These are phyloP conservation scores for Pseudocheirus occidentalis DNA, from an alignment of 2,797 vertebrate species.

Conservation along the genomic window DNA sequence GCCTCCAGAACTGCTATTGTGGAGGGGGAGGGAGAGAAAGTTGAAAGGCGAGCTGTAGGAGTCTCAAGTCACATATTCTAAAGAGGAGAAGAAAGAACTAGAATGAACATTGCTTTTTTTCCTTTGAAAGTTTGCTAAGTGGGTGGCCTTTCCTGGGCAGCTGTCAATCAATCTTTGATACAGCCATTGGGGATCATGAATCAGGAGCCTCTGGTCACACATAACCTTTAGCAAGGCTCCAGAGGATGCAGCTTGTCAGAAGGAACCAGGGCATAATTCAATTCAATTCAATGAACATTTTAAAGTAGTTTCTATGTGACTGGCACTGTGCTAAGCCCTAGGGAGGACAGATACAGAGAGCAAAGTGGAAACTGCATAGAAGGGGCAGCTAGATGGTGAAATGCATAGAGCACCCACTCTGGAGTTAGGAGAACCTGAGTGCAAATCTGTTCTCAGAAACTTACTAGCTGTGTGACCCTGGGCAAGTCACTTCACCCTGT, in stretches of 20 bases:
- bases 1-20: background rate
- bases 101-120: background rate
- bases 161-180: background rate
- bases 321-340: background rate
- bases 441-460: background rate
- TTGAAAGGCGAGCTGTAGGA: background rate
- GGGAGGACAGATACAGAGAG: background rate
- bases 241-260: background rate
- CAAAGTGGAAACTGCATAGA: background rate
- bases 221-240: no score
- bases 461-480: background rate
- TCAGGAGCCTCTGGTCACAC: background rate
- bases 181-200: background rate
- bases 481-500: background rate
- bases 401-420: background rate
- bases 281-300: background rate
- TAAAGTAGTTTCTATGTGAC: background rate
- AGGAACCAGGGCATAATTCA: background rate
- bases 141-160: background rate
- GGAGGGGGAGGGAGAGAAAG: background rate
- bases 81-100: background rate
- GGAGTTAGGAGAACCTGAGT: background rate
- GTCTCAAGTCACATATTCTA: background rate
- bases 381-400: background rate
- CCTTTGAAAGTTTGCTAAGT: background rate